Evolutionary conservation across 2,888 invertebrate genomes (phyloP).

Genomic region (Tipula helvola): DNA sequence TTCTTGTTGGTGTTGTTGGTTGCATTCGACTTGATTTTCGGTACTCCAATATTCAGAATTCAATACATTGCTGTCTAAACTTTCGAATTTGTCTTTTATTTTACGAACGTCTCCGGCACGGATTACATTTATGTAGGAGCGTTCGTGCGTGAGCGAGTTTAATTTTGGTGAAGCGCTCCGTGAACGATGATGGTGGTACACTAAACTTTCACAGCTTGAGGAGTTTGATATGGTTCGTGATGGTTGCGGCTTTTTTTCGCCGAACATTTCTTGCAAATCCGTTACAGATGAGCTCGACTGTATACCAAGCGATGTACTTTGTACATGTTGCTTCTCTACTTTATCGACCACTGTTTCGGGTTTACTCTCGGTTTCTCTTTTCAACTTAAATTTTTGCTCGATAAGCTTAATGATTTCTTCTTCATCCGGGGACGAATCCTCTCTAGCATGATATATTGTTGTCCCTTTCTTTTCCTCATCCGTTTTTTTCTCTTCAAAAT

Average conservation of each 20-base stretch:
- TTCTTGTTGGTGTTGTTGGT: too few relatives aligned
- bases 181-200: conserved; percentile 43
- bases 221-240: conserved; percentile 22
- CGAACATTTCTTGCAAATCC: conserved; percentile 70
- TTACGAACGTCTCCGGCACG: conserved; percentile 67
- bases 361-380: conserved; percentile 17
- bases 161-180: conserved; percentile 52
- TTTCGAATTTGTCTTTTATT: conserved; percentile 65
- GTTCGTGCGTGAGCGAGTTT: conserved; percentile 56
- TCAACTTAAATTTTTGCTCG: conserved; percentile 33
- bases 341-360: not conserved
- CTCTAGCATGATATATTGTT: conserved; percentile 41
- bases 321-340: not conserved
- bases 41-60: conserved; percentile 40
- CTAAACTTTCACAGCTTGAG: conserved; percentile 50
- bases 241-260: conserved; percentile 47
- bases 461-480: conserved; percentile 36
- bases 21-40: not conserved
- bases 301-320: conserved; percentile 21
- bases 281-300: conserved; percentile 25
- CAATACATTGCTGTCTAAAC: conserved; percentile 19
- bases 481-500: conserved; percentile 59
- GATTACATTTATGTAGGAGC: conserved; percentile 54
- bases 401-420: conserved; percentile 36
- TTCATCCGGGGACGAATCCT: conserved; percentile 40